Conservation (phyloP, 2,113 vertebrate species). For the Apteryx mantelli region DNA sequence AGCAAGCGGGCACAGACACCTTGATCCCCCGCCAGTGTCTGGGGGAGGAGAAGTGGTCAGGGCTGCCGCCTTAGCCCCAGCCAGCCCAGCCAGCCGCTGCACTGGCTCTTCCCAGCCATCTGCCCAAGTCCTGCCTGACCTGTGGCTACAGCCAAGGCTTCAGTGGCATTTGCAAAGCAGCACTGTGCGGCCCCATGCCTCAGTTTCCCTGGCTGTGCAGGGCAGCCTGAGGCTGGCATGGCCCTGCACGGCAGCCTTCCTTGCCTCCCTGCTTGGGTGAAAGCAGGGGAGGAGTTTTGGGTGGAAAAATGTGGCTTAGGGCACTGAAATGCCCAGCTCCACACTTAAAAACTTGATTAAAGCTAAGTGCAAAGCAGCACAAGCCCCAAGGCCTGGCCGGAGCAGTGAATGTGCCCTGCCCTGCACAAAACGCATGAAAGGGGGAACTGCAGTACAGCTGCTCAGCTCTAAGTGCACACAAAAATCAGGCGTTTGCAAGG, state of each 20-base stretch:
- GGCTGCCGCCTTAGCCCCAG: not conserved
- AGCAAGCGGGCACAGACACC: not conserved
- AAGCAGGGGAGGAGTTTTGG: not conserved
- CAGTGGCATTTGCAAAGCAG: not conserved
- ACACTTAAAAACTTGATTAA: not conserved
- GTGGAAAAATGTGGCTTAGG: not conserved
- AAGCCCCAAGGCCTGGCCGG: not conserved
- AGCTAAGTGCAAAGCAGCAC: not conserved
- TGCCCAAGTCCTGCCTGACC: not conserved
- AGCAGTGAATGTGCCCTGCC: not conserved
- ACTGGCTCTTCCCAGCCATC: not conserved
- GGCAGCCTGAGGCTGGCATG: not conserved
- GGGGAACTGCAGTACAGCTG: accelerated
- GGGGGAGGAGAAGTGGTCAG: not conserved
- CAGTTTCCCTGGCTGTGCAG: no score
- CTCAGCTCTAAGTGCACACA: not conserved
- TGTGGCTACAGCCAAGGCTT: not conserved
- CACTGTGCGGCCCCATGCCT: not conserved
- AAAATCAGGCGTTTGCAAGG: no score
- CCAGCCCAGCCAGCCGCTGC: not conserved
- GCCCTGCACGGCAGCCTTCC: not conserved
- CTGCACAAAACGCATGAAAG: not conserved
- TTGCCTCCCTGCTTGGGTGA: not conserved
- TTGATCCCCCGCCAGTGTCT: accelerated
- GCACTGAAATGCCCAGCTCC: not conserved